phyloP scores from a whole-genome alignment of 2,888 invertebrate genomes.

The Sceliomorpha sp. region DNA sequence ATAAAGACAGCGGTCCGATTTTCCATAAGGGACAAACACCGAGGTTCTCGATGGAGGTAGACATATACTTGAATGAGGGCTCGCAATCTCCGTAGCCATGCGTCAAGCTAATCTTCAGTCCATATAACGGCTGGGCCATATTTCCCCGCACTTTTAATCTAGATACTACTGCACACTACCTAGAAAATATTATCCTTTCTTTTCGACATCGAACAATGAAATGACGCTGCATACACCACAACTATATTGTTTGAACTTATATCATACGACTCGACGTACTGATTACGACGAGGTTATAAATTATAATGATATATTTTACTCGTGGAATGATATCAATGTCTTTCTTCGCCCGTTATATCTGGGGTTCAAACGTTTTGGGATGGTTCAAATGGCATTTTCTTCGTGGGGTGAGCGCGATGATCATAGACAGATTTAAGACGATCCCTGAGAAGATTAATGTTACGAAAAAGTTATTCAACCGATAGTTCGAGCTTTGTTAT shows the following conservation, averaged over 20 bases:
- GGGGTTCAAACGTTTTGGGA: too few relatives aligned
- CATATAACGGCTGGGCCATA: constrained; percentile 58
- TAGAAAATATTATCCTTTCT: constrained; percentile 22
- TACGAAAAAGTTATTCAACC: too few relatives aligned
- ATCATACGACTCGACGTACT: too few relatives aligned
- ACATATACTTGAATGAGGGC: constrained; percentile 59
- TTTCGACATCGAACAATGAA: constrained; percentile 32
- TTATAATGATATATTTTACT: too few relatives aligned
- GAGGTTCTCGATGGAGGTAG: constrained; percentile 52
- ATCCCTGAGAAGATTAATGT: too few relatives aligned
- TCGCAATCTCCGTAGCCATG: constrained; percentile 68
- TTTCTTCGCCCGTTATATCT: too few relatives aligned
- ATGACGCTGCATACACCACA: constrained; percentile 36
- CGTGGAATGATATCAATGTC: too few relatives aligned
- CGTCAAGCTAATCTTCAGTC: constrained; percentile 70
- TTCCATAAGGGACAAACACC: constrained; percentile 34
- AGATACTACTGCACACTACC: constrained; percentile 40
- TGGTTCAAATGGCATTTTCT: too few relatives aligned
- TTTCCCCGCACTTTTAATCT: constrained; percentile 59
- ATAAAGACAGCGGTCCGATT: constrained; percentile 41
- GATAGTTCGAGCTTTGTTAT: too few relatives aligned
- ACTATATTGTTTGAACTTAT: constrained; percentile 12
- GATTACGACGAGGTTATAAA: too few relatives aligned
- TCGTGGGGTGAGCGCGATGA: too few relatives aligned
- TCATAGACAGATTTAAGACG: too few relatives aligned